phyloP scores from a whole-genome alignment of 92 coral and sea anemone genomes.

The Muricea muricata region DNA sequence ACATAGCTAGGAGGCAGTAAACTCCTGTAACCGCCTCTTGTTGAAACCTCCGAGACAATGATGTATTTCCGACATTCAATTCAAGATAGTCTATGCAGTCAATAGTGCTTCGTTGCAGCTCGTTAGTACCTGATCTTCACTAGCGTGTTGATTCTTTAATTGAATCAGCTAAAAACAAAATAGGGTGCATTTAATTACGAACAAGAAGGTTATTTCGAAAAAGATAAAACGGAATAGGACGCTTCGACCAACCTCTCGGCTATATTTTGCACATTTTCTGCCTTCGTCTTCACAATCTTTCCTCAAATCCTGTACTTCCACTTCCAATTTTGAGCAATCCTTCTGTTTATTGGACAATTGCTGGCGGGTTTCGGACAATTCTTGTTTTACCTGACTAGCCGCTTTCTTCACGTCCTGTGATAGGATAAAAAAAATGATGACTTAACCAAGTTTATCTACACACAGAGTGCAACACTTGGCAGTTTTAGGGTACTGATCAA shows the following conservation, averaged over 20 bases:
- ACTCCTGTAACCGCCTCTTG: no score
- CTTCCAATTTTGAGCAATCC: slow-evolving; percentile 73
- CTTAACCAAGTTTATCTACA: no score
- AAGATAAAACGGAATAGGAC: neutral
- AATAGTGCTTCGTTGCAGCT: no score
- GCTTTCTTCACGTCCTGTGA: slow-evolving; percentile 78
- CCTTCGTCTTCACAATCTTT: slow-evolving; percentile 71
- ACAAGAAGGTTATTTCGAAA: no score
- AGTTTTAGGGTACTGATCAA: no score
- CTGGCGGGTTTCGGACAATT: slow-evolving; percentile 72
- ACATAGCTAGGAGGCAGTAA: no score
- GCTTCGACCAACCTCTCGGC: slow-evolving; percentile 71
- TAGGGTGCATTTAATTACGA: no score
- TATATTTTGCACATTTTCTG: slow-evolving; percentile 59
- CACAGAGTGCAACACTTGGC: no score
- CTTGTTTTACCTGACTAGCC: slow-evolving; percentile 63
- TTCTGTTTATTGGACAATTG: slow-evolving; percentile 91
- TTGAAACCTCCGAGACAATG: no score
- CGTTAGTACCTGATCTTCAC: slow-evolving; percentile 30
- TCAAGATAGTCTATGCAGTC: no score
- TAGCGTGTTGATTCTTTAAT: neutral
- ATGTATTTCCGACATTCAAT: no score
- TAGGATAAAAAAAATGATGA: no score
- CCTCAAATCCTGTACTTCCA: slow-evolving; percentile 76
- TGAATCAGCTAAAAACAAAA: slow-evolving; percentile 17